Evolutionary conservation across 2,113 vertebrate genomes (phyloP), one percentile per base, ranked within the genome.

Genomic region (Salvelinus fontinalis): DNA sequence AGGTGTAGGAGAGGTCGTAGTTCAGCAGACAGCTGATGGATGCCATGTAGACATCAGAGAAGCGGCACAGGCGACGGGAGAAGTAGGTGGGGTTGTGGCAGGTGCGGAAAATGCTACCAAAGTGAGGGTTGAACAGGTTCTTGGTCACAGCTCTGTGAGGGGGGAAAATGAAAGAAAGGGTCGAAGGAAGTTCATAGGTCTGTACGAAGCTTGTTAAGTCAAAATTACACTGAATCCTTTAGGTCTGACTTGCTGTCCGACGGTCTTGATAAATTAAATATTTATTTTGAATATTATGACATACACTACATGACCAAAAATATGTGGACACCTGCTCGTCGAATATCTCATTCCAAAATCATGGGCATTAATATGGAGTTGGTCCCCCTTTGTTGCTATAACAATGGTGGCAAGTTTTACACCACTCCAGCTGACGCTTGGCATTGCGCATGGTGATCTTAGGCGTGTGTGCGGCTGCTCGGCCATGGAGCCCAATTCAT

Each of bases 31-130:
- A 94, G 91, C 95, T 95, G 72, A 95, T 70, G 9, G 94, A 95
- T 7, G 90, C 88, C 94, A 95, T 95, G 91, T 95, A 95, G 76
- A 95, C 66, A 81, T 95, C 95, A 0, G 95, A 95, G 87, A 95
- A 95, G 22, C 95, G 93, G 72, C 91, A 93, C 59, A 95, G 91
- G 0, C 94, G 93, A 4, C 95, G 85, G 74, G 94, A 95, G 87
- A 95, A 95, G 85, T 95, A 95, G 16, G 94, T 95, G 67, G 95
- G 95, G 82, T 95, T 95, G 89, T 95, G 95, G 75, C 92, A 94
- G 0, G 94, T 95, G 67, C 94, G 80, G 86, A 95, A 95, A 84
- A 95, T 95, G 91, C 95, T 95, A 65, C 95, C 95, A 5, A 95
- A 95, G 67, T 95, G 92, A 51, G 94, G 92, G 88, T 94, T 94